A percentile compares a stretch with the other conserved stretches of the same genome.
Evolutionary conservation across 2,888 invertebrate genomes (phyloP).

Genomic region (Zootermopsis nevadensis): DNA sequence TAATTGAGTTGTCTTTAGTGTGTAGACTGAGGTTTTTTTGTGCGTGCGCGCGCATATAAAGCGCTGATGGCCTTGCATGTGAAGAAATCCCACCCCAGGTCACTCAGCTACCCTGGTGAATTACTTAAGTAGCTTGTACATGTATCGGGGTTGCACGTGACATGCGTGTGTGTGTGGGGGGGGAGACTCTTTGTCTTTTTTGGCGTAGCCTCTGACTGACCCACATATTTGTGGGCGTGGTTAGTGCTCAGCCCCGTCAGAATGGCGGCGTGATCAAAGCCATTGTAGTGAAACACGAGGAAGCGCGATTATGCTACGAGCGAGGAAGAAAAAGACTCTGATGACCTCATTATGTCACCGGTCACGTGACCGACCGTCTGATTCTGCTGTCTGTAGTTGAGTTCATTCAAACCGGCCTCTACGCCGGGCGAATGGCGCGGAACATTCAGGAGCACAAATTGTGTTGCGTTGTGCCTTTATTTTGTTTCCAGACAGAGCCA

Average conservation of each 20-base stretch:
- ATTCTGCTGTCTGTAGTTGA: background rate
- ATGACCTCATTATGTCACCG: constrained; percentile 22
- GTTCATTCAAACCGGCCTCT: background rate
- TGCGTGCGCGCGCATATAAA: too few relatives aligned
- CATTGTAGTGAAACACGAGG: background rate
- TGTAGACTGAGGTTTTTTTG: too few relatives aligned
- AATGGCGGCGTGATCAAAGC: constrained; percentile 9
- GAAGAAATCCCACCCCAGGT: too few relatives aligned
- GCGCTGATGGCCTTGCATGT: too few relatives aligned
- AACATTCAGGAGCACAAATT: too few relatives aligned
- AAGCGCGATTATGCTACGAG: constrained; percentile 2
- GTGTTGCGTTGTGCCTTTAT: too few relatives aligned
- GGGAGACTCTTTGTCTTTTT: background rate
- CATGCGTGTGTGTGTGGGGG: background rate
- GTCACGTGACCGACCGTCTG: constrained; percentile 20
- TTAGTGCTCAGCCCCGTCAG: background rate
- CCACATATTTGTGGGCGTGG: constrained; percentile 11
- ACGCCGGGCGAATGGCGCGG: background rate
- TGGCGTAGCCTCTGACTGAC: background rate
- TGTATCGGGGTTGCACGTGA: background rate
- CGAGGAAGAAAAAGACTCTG: background rate
- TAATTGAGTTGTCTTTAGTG: too few relatives aligned
- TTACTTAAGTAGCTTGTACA: background rate
- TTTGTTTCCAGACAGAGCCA: too few relatives aligned
- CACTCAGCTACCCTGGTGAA: background rate